Evolutionary conservation across 2,113 vertebrate genomes (phyloP), one percentile per base, ranked within the genome.

Genomic region (Toxotes chatareus): DNA sequence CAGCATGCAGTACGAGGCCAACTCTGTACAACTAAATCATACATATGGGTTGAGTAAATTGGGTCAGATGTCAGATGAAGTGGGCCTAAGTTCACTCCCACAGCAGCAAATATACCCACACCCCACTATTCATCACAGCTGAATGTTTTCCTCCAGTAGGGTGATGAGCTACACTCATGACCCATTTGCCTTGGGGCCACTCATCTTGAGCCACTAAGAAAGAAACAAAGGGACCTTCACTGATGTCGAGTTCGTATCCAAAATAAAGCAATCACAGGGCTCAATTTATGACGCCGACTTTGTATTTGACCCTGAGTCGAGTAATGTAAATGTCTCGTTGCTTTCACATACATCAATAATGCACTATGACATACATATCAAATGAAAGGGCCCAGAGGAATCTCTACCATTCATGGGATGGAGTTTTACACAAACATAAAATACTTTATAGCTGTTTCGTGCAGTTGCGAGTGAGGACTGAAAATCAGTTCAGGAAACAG

Each of bases 81-180:
- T 40, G 23, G 60, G 55, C 66, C 1, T 11, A 44, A 71, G 38
- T 61, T 79, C 57, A 66, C 38, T 17, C 32, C 7, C n/a, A 31
- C 21, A 61, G 17, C 49, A 61, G 42, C 36, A 46, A 36, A 60
- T 42, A 69, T 1, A 16, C 47, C 2, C 3, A 14, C 55, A 63
- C 27, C 27, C 27, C 21, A 46, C 44, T 64, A 2, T 27, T 78
- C 4, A 40, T 75, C n/a, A 61, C 21, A 63, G 55, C 11, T 1
- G 56, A 36, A 21, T 38, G n/a, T 65, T 76, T 46, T 47, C 47
- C 62, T 40, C 12, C 1, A 56, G 67, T 79, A 73, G 75, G 80
- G 65, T 75, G 80, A 44, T 85, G 83, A 36, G 53, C 63, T 62
- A 53, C 61, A 73, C 40, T 47, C 82, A 16, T 84, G 80, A 89